Evolutionary conservation across 2,888 invertebrate genomes (phyloP), one percentile per base, ranked within the genome.

Genomic region (Lordiphosa fenestrarum): DNA sequence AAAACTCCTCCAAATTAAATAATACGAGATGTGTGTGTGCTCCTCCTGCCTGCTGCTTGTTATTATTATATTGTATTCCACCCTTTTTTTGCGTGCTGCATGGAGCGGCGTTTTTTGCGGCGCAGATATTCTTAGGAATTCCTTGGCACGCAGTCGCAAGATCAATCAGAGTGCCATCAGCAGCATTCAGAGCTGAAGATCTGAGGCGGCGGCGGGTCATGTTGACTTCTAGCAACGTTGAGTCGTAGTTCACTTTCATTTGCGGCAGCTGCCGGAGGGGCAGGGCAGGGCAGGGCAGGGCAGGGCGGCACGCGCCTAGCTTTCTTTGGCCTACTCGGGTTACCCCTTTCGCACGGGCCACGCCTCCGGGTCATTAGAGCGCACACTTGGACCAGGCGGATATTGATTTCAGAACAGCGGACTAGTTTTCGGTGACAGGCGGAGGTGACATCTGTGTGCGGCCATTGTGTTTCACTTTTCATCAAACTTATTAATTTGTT

Each of bases 61-160:
- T 73, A 78, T 78, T 78, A 84, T 78, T 77, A 81, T 81, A 76
- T 76, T 73, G 82, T 78, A 81, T 78, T 77, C 82, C 82, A 81
- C 66, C 82, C 84, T 78, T 78, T 84, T 66, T 78, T 69, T 73
- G 65, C 70, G 80, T 78, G 59, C 56, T 66, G 51, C 36, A 15
- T 53, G 61, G 68, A 63, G 59, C 50, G 41, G 37, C 63, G 81
- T 40, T 70, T 66, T 65, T 63, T 73, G 63, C 75, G 61, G 63
- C 75, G 61, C 62, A 60, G 66, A 63, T 70, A 67, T 80, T 84
- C 80, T 78, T 61, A 60, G 75, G 84, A 80, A 80, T 80, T 80
- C 62, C 78, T 49, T 77, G 63, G 68, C 77, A 70, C 57, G 52
- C 70, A 73, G 84, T 77, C 78, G 83, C 84, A 69, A 74, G 80